Base-by-base conservation (phyloP, 2,888 invertebrate species). In the Chymomyza fuscimana region DNA sequence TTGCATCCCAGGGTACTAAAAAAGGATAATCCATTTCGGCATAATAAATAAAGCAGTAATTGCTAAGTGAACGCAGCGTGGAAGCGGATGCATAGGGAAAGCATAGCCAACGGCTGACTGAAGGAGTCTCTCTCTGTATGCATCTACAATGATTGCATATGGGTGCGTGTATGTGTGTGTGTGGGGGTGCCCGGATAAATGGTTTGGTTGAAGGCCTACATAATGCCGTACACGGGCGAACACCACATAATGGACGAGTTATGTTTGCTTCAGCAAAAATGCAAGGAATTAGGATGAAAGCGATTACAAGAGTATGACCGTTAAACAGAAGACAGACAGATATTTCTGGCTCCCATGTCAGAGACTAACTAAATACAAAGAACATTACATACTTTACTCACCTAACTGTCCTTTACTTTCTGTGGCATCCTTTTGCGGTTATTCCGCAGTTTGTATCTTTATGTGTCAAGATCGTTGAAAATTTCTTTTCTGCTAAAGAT, bases 1-100 rank as follows among this genome's bases (percentile, higher is more conserved):
- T 87, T 77, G 78, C 79, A 87, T 82, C 75, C 77, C 80, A 79
- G 79, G 80, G 78, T 80, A 80, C 81, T 80, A 82, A 70, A 19
- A 77, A 81, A 78, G 81, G 87, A 89, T 90, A 88, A 90, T 90
- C 89, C 87, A 85, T 89, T 89, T 90, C 83, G 82, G 83, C 86
- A 85, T 87, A 86, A 86, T 85, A 88, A 89, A 88, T 89, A 80
- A 80, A 79, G 81, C 87, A 80, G 81, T 88, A 86, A 86, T 88
- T 89, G 88, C 86, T 79, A 79, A 81, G 85, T 78, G 87, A 78
- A 79, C 79, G 71, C 80, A 73, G 65, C 73, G 4, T 54, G 54
- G 36, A 59, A n/a, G 22, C 16, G 59, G 59, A 16, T 4, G 59
- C 16, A 25, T 9, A 22, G 22, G 58, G 58, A 58, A 12, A 9